Evolutionary conservation across 2,797 vertebrate genomes (phyloP), one percentile per base, ranked within the genome.

Genomic region (Craterocephalus amniculus): DNA sequence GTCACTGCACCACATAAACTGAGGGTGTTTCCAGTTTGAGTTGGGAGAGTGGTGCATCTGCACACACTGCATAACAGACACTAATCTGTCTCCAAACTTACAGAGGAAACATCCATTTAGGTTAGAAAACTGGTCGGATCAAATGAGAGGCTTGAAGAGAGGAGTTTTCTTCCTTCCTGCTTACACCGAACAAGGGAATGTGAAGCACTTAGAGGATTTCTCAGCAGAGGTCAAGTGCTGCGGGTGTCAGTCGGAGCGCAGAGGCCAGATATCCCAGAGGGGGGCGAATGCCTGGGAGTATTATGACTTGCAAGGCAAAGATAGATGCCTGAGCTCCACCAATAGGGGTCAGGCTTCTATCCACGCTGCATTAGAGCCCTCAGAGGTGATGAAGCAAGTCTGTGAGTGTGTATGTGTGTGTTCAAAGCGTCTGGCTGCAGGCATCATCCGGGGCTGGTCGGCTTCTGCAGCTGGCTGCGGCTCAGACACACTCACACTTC

Each of bases 311-410:
- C 63, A 63, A 70, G 65, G 69, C 32, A 76, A 57, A 72, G 63
- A 68, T 62, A 85, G 83, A 84, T 85, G 87, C 74, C 85, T 13
- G 0, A 67, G 65, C 77, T 86, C 76, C 69, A 84, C 92, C 92
- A 93, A 91, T 87, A 93, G 93, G 89, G 90, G 93, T 93, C 93
- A 93, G 92, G 66, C 90, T 91, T 90, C 84, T 45, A 81, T 87
- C 83, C 83, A 69, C 43, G 67, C 86, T 78, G 74, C 62, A 55
- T 55, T 0, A 57, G 26, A 67, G 24, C 65, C 48, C 58, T 76
- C 24, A 60, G 49, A 83, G 49, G 27, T 2, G 36, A 58, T 70
- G 16, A 36, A 76, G 63, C 67, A 70, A n/a, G 43, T 63, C 10
- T 20, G 27, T 56, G 43, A 72, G 62, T 40, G 10, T 63, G 74